Base-by-base conservation (phyloP, 2,888 invertebrate genomes). In the Leptopilina myrica region DNA sequence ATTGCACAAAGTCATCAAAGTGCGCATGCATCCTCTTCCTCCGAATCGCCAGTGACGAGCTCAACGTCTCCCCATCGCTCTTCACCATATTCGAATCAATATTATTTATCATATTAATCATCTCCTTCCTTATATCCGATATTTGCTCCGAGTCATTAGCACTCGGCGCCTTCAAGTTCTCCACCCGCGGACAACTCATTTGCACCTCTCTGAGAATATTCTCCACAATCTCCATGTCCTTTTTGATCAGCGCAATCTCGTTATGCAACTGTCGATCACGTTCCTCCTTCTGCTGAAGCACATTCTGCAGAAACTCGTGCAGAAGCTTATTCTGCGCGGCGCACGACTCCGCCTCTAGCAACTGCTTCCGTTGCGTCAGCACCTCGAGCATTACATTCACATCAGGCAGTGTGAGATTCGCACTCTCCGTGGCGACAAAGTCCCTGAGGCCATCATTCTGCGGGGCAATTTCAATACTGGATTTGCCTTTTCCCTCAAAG, bases 1-100 rank as follows among this genome's bases (percentile, higher is more conserved):
- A 96, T 90, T 96, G 94, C 67, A 97, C 96, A 89, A 98, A 95
- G 91, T 98, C 98, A 81, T 97, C 97, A 91, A 97, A 97, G 92
- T 98, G 97, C 6, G 95, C 95, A 86, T 96, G 95, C 93, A 98
- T 95, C 15, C 97, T 93, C 79, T 95, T 93, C 89, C 96, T 94
- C 43, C 97, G 92, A 33, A 95, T 93, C 0, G 96, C 95, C 46
- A 97, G 92, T 0, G 95, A 94, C 0, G 93, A 92, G 7, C 87
- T 86, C 3, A 82, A 82, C 0, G 84, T 82, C 43, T 77, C 80
- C 14, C 83, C 84, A 14, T 91, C 87, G 59, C 88, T 84, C 69
- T 91, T 92, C 9, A 91, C 89, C 90, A 91, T 91, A 66, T 90
- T 93, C 2, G 93, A 93, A 67, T 93, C 93, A 81, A 94, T 94